Evolutionary conservation across 30 jellyfish, hydroid and myxozoan genomes (phyloP), one percentile per base, ranked within the genome.

Genomic region (Mastigias papua): DNA sequence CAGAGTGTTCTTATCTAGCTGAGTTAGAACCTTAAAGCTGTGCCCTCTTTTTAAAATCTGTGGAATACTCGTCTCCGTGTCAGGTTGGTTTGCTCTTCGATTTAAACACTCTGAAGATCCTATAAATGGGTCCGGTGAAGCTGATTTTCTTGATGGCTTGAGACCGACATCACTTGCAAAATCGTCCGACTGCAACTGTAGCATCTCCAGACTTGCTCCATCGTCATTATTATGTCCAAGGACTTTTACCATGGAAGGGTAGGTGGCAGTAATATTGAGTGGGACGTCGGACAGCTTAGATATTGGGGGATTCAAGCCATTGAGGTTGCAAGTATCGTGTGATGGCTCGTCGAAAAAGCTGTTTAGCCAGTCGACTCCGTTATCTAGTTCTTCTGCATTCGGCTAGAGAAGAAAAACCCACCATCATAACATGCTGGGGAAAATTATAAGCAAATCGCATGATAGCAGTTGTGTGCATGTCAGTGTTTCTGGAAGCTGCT

Each of bases 321-420:
- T 80, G 84, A 86, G 65, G 67, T 87, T 87, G 85, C 92, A 82
- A 48, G 92, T 68, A 34, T 92, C 98, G 94, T 89, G 97, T 17
- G 84, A 21, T 23, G 98, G 98, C 60, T 94, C 98, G 66, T 94
- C 98, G 89, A 94, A 94, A 69, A 94, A 94, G 74, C 98, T 89
- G 77, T 96, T 81, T 22, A 94, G 84, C 98, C 98, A 94, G 80
- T 94, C 98, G 20, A 94, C 98, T 60, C 96, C 94, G 19, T 84
- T 90, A 65, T 94, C 98, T 83, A 90, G 80, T 30, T 94, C 98
- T 50, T 90, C 98, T 1, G 88, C 54, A 68, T 95, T 90, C 0
- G 97, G 97, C 98, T 94, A 62, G 29, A 73, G 34, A 33, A 34
- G 63, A 69, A 86, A 23, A 81, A 9, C 17, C 21, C 21, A 2